phyloP scores from a whole-genome alignment of 2,888 invertebrate species.

The Leptogaster cylindrica region DNA sequence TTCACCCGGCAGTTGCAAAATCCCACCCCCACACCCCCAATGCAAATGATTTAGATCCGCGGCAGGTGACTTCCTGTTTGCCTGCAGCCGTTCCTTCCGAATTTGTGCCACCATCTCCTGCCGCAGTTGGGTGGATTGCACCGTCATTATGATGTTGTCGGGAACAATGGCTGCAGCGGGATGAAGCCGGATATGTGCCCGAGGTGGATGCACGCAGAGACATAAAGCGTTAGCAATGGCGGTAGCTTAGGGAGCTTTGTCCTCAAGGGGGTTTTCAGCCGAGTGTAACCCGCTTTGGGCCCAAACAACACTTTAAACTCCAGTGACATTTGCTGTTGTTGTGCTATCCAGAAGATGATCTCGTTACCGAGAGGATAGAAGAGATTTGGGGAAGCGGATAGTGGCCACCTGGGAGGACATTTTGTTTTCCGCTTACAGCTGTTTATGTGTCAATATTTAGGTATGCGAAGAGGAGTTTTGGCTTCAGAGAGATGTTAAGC shows the following conservation, averaged over 20 bases:
- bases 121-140: background rate
- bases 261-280: background rate
- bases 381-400: too few relatives aligned
- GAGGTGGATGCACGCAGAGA: background rate
- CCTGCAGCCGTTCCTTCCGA: background rate
- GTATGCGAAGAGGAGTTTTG: too few relatives aligned
- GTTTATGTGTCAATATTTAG: too few relatives aligned
- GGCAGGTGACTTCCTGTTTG: background rate
- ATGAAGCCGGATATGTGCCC: conserved; percentile 5
- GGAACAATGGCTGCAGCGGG: background rate
- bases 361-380: too few relatives aligned
- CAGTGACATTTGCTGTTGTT: background rate
- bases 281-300: background rate
- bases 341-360: background rate
- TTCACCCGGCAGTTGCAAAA: background rate
- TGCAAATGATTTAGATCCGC: conserved; percentile 12
- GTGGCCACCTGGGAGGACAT: too few relatives aligned
- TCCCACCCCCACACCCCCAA: background rate
- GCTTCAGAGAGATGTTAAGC: too few relatives aligned
- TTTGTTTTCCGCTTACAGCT: too few relatives aligned
- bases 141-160: background rate
- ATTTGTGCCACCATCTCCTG: background rate
- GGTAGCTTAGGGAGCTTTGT: background rate
- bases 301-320: background rate
- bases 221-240: background rate